Conservation (phyloP, 2,888 invertebrate species). For the Ethmia dodecea region DNA sequence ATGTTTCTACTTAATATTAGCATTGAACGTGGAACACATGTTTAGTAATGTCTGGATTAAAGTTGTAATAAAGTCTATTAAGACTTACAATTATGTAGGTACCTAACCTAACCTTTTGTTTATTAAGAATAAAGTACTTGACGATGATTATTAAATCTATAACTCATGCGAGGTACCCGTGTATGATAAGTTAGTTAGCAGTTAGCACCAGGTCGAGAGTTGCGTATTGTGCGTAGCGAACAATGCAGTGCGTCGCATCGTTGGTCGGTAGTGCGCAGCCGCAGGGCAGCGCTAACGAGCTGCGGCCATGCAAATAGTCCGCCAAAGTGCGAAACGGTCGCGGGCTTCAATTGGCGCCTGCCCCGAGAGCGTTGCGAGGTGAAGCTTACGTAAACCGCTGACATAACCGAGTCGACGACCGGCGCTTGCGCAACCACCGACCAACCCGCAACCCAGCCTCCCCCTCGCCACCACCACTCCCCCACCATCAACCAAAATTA, state of each 20-base stretch:
- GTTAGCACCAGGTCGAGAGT: slow-evolving; percentile 34
- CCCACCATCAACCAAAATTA: slow-evolving; percentile 56
- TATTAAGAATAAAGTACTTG: no score
- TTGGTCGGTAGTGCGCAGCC: slow-evolving; percentile 32
- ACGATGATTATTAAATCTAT: no score
- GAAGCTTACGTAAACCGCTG: slow-evolving; percentile 73
- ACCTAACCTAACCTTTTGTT: no score
- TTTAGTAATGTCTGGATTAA: no score
- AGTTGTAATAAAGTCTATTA: no score
- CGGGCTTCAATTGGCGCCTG: slow-evolving; percentile 62
- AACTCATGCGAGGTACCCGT: no score
- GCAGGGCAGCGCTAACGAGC: slow-evolving; percentile 50
- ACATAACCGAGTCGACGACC: slow-evolving; percentile 77
- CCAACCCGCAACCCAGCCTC: slow-evolving; percentile 68
- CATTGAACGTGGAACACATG: no score
- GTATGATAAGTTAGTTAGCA: no score
- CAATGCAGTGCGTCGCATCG: slow-evolving; percentile 36
- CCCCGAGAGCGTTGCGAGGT: slow-evolving; percentile 68
- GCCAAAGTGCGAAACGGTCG: slow-evolving; percentile 67
- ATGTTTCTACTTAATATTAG: no score
- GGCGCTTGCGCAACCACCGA: slow-evolving; percentile 67
- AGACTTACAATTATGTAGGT: no score
- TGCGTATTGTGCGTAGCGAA: no score
- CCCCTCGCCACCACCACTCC: slow-evolving; percentile 42
- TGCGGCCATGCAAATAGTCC: slow-evolving; percentile 58